Percentiles rank a stretch among this genome's conserved stretches.
phyloP scores from a whole-genome alignment of 1,140 invertebrate genomes.

The Aphidius gifuensis region DNA sequence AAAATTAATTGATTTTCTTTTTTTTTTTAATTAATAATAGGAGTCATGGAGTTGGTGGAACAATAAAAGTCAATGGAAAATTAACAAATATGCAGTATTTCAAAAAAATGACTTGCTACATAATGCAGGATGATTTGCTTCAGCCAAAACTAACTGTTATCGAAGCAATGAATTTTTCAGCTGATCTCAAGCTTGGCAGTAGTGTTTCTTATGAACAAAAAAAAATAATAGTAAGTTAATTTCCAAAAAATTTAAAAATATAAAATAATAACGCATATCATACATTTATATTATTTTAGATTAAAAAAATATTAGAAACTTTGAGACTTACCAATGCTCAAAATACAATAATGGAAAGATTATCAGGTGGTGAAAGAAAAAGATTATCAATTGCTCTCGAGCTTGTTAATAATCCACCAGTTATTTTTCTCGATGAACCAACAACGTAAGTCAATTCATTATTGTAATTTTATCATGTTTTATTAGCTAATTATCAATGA shows the following conservation, averaged over 20 bases:
- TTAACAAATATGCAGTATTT: conserved; percentile 73
- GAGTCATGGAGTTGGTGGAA: conserved; percentile 59
- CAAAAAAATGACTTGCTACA: conserved; percentile 85
- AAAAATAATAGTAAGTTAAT: too few relatives aligned
- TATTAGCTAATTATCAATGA: too few relatives aligned
- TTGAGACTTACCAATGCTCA: conserved; percentile 62
- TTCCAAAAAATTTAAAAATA: too few relatives aligned
- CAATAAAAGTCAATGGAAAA: conserved; percentile 71
- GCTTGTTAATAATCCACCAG: conserved; percentile 91
- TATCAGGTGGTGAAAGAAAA: conserved; percentile 92
- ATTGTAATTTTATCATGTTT: too few relatives aligned
- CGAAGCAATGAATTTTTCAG: conserved; percentile 82
- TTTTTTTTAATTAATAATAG: conserved; percentile 42
- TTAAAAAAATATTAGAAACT: conserved; percentile 68
- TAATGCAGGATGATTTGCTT: conserved; percentile 90
- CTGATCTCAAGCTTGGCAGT: conserved; percentile 80
- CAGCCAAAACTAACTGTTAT: conserved; percentile 81
- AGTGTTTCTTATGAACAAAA: conserved; percentile 44
- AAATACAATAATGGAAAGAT: conserved; percentile 67
- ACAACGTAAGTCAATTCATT: conserved; percentile 64
- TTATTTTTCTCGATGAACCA: conserved; percentile 80
- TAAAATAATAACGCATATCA: too few relatives aligned
- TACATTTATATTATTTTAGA: conserved; percentile 52
- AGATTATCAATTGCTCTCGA: conserved; percentile 88
- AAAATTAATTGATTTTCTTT: too few relatives aligned